These are phyloP conservation scores for Boulengeromyrus knoepffleri DNA, from an alignment of 2,113 vertebrate genomes.

Conservation along the genomic window DNA sequence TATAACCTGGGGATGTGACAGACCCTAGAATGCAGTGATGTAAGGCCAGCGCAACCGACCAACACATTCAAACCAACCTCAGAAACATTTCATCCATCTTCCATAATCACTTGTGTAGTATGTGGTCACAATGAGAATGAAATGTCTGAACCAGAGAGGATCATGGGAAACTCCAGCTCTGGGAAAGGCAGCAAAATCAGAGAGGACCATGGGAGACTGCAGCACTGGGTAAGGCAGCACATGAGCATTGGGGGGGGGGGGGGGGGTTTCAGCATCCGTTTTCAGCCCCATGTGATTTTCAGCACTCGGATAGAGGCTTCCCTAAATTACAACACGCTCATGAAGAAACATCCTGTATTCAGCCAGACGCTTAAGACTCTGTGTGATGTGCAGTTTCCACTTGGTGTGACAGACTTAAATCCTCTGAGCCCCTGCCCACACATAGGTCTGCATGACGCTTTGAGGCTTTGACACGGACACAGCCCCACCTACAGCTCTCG, in stretches of 20 bases:
- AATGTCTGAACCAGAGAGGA: neutral
- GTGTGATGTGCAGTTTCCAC: neutral
- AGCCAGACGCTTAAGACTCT: neutral
- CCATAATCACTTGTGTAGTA: neutral
- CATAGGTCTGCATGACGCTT: neutral
- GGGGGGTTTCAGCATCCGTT: neutral
- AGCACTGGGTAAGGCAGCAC: neutral
- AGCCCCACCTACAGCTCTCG: neutral
- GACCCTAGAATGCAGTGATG: neutral
- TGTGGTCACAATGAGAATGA: neutral
- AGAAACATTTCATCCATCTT: neutral
- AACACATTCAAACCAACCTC: neutral
- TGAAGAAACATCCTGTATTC: neutral
- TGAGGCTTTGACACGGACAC: neutral
- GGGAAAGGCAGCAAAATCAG: too few species aligned
- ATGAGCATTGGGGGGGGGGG: neutral
- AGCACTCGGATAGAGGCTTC: neutral
- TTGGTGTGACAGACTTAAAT: neutral
- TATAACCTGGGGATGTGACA: conserved; percentile 15
- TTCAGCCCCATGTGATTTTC: neutral
- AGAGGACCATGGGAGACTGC: neutral
- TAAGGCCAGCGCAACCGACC: neutral
- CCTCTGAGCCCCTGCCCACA: neutral
- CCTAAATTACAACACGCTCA: neutral
- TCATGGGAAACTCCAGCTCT: neutral